phyloP scores from a whole-genome alignment of 2,113 vertebrate species.

The Rostratula benghalensis region DNA sequence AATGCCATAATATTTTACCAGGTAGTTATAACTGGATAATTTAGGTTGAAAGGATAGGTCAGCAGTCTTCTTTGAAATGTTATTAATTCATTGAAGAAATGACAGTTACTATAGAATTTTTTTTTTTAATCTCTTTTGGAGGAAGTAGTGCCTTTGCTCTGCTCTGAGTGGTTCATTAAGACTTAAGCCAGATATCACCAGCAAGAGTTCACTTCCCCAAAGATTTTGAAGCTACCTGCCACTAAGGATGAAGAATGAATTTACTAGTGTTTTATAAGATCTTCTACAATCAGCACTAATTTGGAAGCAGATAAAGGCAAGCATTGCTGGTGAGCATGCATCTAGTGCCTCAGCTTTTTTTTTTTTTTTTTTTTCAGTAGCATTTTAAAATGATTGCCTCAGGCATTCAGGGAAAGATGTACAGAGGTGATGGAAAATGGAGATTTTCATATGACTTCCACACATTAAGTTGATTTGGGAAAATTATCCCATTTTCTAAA shows the following conservation, averaged over 20 bases:
- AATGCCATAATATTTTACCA: constrained; percentile 44
- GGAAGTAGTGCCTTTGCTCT: neutral
- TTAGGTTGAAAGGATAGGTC: constrained; percentile 22
- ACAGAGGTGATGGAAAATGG: constrained; percentile 17
- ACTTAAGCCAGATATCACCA: neutral
- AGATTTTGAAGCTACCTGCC: neutral
- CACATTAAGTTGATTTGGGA: constrained; percentile 44
- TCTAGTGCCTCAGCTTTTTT: neutral
- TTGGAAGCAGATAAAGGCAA: constrained; percentile 21
- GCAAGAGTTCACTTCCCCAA: neutral
- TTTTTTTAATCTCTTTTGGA: neutral
- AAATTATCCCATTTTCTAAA: constrained; percentile 68
- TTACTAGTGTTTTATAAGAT: constrained; percentile 13
- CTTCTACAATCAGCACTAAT: constrained; percentile 2
- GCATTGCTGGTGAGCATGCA: neutral
- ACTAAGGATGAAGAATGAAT: constrained; percentile 4
- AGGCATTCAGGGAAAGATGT: constrained; percentile 3
- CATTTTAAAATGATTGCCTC: constrained; percentile 30
- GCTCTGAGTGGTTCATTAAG: neutral
- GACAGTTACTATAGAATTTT: neutral
- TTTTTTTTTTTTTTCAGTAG: neutral
- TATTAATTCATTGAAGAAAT: constrained; percentile 47
- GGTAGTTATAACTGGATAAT: constrained; percentile 24
- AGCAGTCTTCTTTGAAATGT: constrained; percentile 15
- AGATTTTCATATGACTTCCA: constrained; percentile 17